A percentile compares a stretch with the other conserved stretches of the same genome.
Evolutionary conservation across 2,797 vertebrate species (phyloP).

Genomic region (Nyctibius grandis): DNA sequence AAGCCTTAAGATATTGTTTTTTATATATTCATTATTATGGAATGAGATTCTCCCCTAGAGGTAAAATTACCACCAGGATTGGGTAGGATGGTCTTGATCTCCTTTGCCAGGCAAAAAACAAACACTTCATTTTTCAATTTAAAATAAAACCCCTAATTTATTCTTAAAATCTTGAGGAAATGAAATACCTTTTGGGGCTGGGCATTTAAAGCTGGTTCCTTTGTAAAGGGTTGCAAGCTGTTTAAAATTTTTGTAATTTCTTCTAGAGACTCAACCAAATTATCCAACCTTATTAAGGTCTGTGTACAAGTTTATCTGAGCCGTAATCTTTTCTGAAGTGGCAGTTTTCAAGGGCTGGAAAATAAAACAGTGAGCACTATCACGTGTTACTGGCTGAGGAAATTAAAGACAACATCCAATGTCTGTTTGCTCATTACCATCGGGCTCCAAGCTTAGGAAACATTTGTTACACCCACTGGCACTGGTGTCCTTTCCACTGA

Average conservation of each 20-base stretch:
- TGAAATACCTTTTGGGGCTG: not conserved
- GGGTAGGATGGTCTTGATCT: not conserved
- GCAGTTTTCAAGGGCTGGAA: not conserved
- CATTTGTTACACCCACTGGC: not conserved
- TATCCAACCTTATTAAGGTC: not conserved
- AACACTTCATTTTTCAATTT: conserved; percentile 13
- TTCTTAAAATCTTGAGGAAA: conserved; percentile 24
- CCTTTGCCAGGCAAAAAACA: not conserved
- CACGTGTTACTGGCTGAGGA: not conserved
- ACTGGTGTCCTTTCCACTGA: not conserved
- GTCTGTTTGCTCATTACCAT: not conserved
- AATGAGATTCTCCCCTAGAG: not conserved
- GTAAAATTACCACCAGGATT: not conserved
- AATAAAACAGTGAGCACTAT: not conserved
- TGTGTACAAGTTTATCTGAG: not conserved
- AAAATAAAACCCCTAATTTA: not conserved
- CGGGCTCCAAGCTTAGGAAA: not conserved
- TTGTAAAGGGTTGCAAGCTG: not conserved
- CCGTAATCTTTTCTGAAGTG: not conserved
- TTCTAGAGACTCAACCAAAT: not conserved
- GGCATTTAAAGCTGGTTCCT: not conserved
- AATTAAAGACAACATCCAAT: not conserved
- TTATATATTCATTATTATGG: not conserved
- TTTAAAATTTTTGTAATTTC: not conserved
- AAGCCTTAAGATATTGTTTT: not conserved